Base-by-base conservation (phyloP, 2,113 vertebrate genomes). In the Plecotus auritus region DNA sequence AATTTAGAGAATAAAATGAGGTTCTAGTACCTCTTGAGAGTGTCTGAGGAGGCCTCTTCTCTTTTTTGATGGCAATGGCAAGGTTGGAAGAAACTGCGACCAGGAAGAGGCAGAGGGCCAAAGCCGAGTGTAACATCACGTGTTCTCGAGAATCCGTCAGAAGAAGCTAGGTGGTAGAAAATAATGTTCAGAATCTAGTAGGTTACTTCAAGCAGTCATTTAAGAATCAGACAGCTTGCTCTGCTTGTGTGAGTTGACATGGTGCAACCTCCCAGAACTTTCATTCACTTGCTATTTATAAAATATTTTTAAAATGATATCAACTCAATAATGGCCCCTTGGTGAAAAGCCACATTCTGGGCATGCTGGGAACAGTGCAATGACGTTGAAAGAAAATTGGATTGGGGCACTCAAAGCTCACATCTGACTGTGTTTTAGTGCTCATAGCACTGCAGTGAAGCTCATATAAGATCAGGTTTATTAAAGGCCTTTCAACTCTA, bases 11-110 rank as follows among this genome's bases (percentile, higher is more conserved):
- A 35, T 37, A 51, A 67, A 91, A 30, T n/a, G 56, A 94, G 54
- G 80, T 54, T 4, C 85, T 37, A n/a, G 1, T 97, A 99, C 98
- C 98, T 98, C 98, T 98, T 49, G 98, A 98, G 23, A 99, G 93
- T 4, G 98, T 98, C 95, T 98, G 98, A 59, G 98, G 98, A 72
- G 83, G 78, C 95, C 85, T 96, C 72, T 97, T 98, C 92, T 98
- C 98, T 93, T 98, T 98, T 86, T 96, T 98, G 85, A 98, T 97
- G 74, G 98, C 97, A 87, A 98, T 97, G 0, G 98, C 97, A 40
- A 98, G 94, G 89, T 98, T 98, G 80, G 98, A 98, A 88, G 98
- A 97, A 78, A 98, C 92, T 1, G 95, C 94, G 74, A 98, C 61
- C 40, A 98, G 82, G 30, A 98, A 54, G 45, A 98, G 95, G 14